These are phyloP conservation scores for Microtus pennsylvanicus DNA, from an alignment of 2,113 vertebrate genomes.

Conservation along the genomic window DNA sequence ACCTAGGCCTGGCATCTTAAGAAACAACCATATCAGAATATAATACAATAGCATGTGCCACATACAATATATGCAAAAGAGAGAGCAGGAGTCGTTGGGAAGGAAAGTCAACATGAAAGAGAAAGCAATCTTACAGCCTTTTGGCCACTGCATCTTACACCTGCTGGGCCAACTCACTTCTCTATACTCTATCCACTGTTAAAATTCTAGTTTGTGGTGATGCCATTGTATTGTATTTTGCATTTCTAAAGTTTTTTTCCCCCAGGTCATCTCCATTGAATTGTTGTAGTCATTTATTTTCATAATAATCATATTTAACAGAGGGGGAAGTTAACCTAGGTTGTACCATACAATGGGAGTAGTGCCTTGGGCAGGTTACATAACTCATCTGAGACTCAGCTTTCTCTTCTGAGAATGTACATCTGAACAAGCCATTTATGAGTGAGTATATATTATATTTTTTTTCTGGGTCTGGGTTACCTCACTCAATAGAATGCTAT, in stretches of 20 bases:
- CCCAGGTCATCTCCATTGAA: neutral
- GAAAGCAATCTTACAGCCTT: neutral
- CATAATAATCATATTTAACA: neutral
- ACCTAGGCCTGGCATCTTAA: neutral
- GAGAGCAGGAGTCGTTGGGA: neutral
- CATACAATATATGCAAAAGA: neutral
- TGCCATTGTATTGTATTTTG: neutral
- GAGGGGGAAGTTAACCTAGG: neutral
- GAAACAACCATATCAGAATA: neutral
- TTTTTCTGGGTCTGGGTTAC: too few species aligned
- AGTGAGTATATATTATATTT: too few species aligned
- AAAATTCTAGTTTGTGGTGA: neutral
- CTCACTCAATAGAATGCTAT: too few species aligned
- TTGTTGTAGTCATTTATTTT: neutral
- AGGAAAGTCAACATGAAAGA: neutral
- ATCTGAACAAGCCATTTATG: too few species aligned
- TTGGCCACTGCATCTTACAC: neutral
- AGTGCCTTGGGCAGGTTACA: neutral
- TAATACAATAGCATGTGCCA: neutral
- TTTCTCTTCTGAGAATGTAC: too few species aligned
- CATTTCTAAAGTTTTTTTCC: neutral
- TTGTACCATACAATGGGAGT: neutral
- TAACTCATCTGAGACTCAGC: too few species aligned
- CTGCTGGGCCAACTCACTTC: neutral
- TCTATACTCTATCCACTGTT: neutral